phyloP scores from a whole-genome alignment of 1,140 invertebrate species.

The Phymorhynchus buccinoides region DNA sequence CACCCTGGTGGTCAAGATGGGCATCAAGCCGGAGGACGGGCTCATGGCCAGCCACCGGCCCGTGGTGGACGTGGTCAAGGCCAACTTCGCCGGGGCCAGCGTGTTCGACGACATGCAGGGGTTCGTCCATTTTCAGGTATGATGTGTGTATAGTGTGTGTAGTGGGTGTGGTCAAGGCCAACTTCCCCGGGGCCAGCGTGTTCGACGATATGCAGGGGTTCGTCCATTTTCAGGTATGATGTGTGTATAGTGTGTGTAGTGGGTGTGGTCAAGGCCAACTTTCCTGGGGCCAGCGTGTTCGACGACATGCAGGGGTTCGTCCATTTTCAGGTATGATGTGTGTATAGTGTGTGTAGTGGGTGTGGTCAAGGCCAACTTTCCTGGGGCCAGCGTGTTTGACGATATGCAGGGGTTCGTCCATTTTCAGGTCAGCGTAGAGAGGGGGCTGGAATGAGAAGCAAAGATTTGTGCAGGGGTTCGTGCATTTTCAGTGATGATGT shows the following conservation, averaged over 20 bases:
- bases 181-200: too few species aligned
- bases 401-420: too few species aligned
- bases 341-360: slow-evolving; percentile 34
- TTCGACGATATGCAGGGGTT: too few species aligned
- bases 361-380: slow-evolving; percentile 44
- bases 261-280: too few species aligned
- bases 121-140: slow-evolving; percentile 74
- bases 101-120: slow-evolving; percentile 82
- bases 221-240: slow-evolving; percentile 71
- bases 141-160: not conserved
- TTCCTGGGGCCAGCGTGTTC: too few species aligned
- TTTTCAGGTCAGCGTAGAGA: slow-evolving; percentile 67
- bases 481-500: slow-evolving; percentile 61
- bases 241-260: not conserved
- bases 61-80: slow-evolving; percentile 47
- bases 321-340: slow-evolving; percentile 60
- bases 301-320: too few species aligned
- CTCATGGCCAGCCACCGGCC: slow-evolving; percentile 32
- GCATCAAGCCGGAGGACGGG: slow-evolving; percentile 20
- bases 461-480: too few species aligned
- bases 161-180: not conserved
- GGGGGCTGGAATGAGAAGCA: too few species aligned
- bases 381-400: too few species aligned
- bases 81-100: slow-evolving; percentile 51
- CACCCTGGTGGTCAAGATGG: slow-evolving; percentile 69